phyloP scores from a whole-genome alignment of 2,113 vertebrate genomes.

The Hiodon alosoides region DNA sequence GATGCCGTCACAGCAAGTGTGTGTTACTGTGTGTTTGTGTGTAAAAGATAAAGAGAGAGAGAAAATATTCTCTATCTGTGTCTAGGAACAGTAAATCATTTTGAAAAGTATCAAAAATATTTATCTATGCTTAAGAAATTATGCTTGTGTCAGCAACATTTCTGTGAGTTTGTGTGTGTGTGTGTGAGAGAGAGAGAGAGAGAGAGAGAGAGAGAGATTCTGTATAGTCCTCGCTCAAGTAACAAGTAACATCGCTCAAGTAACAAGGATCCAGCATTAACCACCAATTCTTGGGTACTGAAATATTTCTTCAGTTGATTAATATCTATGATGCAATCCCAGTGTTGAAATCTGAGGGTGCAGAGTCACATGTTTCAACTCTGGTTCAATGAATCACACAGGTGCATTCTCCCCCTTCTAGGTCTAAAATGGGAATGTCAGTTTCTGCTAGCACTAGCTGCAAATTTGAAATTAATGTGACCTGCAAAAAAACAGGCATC shows the following conservation, averaged over 20 bases:
- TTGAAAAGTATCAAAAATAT: no score
- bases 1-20: slow-evolving; percentile 13
- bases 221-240: not conserved
- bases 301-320: no score
- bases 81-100: no score
- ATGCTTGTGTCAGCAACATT: not conserved
- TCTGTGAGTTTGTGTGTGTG: slow-evolving; percentile 12
- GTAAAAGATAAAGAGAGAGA: not conserved
- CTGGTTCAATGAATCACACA: no score
- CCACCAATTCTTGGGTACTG: no score
- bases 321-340: no score
- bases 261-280: not conserved
- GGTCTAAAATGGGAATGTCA: not conserved
- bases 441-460: not conserved
- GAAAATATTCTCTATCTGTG: no score
- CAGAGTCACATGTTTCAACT: no score
- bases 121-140: not conserved
- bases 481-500: slow-evolving; percentile 19
- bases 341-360: no score
- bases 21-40: slow-evolving; percentile 18
- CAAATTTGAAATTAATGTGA: not conserved
- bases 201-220: not conserved
- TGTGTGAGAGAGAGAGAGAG: not conserved
- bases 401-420: not conserved
- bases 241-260: not conserved